Evolutionary conservation across 2,888 invertebrate genomes (phyloP), one percentile per base, ranked within the genome.

Genomic region (Dryococelus australis): DNA sequence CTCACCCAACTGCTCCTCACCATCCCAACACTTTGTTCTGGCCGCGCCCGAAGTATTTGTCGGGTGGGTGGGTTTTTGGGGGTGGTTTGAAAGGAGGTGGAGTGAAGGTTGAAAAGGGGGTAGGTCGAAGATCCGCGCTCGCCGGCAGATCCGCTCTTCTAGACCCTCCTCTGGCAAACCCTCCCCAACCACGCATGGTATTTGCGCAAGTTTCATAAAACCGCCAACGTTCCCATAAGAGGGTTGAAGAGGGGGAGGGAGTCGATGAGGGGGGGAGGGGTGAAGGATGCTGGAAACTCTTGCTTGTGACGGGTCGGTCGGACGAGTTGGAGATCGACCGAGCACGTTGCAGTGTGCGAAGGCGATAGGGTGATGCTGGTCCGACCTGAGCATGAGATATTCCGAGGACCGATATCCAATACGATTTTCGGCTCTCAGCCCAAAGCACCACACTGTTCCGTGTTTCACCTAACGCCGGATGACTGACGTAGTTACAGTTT

Each of bases 121-220:
- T 47, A 13, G 10, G 47, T 47, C 47, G 47, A 47, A 47, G 47
- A 47, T 47, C 10, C 47, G 8, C 47, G 47, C 16, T 65, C 65
- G n/a, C 65, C 65, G 65, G n/a, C 20, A n/a, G 65, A 65, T n/a
- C n/a, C n/a, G 12, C 65, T 20, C 65, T 2, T 65, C 51, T n/a
- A 51, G 1, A 12, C 65, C 65, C n/a, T 65, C 20, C 65, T 20
- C 65, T 0, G 8, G 16, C 65, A n/a, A 9, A 65, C 65, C 65
- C n/a, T 20, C n/a, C 10, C 65, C 47, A 47, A 6, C 65, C 65
- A 65, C 65, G n/a, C 65, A n/a, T n/a, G 65, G 65, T 65, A 65
- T 65, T 65, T 65, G 65, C 65, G 65, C 65, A n/a, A 65, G 65
- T 65, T 65, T 65, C 65, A 65, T 65, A 65, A 65, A 65, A 65